Evolutionary conservation across 2,888 invertebrate species (phyloP).

Genomic region (Thecocarcelia acutangulata): DNA sequence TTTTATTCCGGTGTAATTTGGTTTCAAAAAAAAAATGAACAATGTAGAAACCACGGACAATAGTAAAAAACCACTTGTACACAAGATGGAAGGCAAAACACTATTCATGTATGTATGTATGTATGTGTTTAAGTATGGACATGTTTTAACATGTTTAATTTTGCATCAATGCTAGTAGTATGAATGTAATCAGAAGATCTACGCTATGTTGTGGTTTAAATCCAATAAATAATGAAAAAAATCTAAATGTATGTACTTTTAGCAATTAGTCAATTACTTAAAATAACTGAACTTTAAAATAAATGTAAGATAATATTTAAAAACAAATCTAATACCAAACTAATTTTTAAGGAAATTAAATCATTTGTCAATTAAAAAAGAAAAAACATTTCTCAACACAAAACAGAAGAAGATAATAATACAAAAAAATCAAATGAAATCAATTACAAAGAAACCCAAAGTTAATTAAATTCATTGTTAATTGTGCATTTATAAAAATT

Average conservation of each 20-base stretch:
- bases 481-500: slow-evolving; percentile 58
- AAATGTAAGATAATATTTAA: slow-evolving; percentile 35
- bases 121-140: too few relatives aligned
- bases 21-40: too few relatives aligned
- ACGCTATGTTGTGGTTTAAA: slow-evolving; percentile 4
- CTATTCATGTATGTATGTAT: too few relatives aligned
- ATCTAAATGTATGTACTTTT: slow-evolving; percentile 52
- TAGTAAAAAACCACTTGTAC: too few relatives aligned
- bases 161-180: too few relatives aligned
- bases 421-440: slow-evolving; percentile 33
- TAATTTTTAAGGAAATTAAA: slow-evolving; percentile 14
- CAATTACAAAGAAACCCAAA: slow-evolving; percentile 45
- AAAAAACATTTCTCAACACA: not conserved
- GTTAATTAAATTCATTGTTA: slow-evolving; percentile 61
- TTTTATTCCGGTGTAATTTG: too few relatives aligned
- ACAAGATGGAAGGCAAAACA: too few relatives aligned
- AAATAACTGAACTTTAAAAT: slow-evolving; percentile 47
- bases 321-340: slow-evolving; percentile 33
- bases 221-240: slow-evolving; percentile 21
- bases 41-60: too few relatives aligned
- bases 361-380: slow-evolving; percentile 64
- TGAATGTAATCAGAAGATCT: not conserved
- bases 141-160: too few relatives aligned
- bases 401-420: slow-evolving; percentile 26
- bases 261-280: slow-evolving; percentile 71